Base-by-base conservation (phyloP, 2,888 invertebrate species). In the Drosophila flavopinicola region DNA sequence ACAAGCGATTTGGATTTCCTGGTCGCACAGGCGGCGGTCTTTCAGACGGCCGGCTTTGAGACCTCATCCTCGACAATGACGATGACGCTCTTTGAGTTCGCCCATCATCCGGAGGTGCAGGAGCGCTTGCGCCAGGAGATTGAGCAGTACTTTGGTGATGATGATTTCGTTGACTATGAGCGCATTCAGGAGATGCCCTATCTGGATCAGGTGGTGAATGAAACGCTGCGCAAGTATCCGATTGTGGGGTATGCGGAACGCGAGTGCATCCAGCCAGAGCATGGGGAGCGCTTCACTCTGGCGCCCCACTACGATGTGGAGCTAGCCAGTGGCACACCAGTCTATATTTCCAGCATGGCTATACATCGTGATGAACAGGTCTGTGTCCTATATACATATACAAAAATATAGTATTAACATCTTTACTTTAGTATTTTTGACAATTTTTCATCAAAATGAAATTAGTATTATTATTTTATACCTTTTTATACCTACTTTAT, bases 71-170 rank as follows among this genome's bases (percentile, higher is more conserved):
- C 91, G 0, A 89, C 92, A 0, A 90, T 91, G 68, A 88, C 92
- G 0, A 83, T 92, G 63, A 80, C 88, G 1, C 85, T 91, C 13
- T 90, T 88, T 61, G 90, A 91, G 64, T 56, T 92, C 11, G 88
- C 91, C 0, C 75, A 74, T n/a, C 77, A 91, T 29, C 85, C 66
- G 0, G 87, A 90, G 1, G 49, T 91, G 0, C 92, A 92, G 66
- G 75, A 89, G 1, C 88, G 87, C 39, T 68, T 92, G 11, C 83
- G 91, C 1, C 39, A 82, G 9, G 92, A 93, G 75, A 90, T 92
- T 2, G 75, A 79, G 7, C 78, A 88, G 1, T 63, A 44, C 3
- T 70, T 77, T n/a, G 78, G 60, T 0, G 37, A 39, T 1, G 51
- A 66, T 3, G 42, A 85, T 7, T 89, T 88, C 2, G 76, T 92